Evolutionary conservation across 2,113 vertebrate genomes (phyloP), one percentile per base, ranked within the genome.

Genomic region (Osmerus eperlanus): DNA sequence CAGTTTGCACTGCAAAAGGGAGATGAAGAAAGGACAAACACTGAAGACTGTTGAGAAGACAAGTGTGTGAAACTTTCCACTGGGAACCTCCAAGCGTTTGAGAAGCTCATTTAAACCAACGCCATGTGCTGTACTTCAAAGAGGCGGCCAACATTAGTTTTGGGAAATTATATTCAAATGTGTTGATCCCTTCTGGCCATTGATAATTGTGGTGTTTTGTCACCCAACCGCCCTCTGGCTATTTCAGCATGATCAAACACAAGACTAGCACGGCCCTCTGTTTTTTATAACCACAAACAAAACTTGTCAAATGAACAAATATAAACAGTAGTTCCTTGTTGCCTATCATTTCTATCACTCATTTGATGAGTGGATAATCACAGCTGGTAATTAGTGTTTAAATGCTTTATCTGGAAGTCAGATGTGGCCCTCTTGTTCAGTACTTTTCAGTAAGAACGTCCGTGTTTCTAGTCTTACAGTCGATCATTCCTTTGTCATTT

Each of bases 201-300:
- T 82, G 79, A 86, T 88, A 83, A 85, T 81, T 82, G 81, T 85
- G 78, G 82, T 82, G 78, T 89, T 88, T 83, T 85, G 76, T 84
- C 78, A 80, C 81, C 80, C 69, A 83, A 82, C 83, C 80, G 79
- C 78, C 82, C 81, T 70, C 72, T 76, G 82, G 88, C 83, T 78
- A 84, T 74, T 66, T 68, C 82, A 73, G 79, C 78, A 72, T 80
- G 77, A 73, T 88, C 81, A 85, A 83, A 85, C 79, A 80, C 72
- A 83, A 75, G 67, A 78, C 78, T 75, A 62, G 51, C 63, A 68
- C 62, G 62, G 71, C 79, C 68, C 79, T 83, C 78, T 84, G 84
- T 14, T 25, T 60, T 87, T 86, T 83, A 79, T 76, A 83, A 69
- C 74, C 77, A 71, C 76, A 71, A 83, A 71, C 78, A 81, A 83